Evolutionary conservation across 2,113 vertebrate species (phyloP), one percentile per base, ranked within the genome.

Genomic region (Octodon degus): DNA sequence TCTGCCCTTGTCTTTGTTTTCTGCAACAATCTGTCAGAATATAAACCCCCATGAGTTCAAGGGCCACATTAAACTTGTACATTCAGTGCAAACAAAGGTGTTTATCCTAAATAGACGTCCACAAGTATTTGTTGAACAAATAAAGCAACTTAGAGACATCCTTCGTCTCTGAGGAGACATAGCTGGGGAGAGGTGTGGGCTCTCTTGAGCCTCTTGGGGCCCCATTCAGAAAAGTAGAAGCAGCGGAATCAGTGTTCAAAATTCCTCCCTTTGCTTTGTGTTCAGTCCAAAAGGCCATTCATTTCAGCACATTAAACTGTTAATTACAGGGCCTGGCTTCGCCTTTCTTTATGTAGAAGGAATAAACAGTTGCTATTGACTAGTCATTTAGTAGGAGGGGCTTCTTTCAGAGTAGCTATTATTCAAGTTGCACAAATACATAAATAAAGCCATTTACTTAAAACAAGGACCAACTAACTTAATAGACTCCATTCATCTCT

Each of bases 321-420:
- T 96, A 96, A 96, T 95, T 97, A 86, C 55, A 67, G 89, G 55
- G 43, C 77, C 83, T 62, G 58, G 53, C 30, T 93, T 92, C 77
- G 72, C 72, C 53, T 96, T 93, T 90, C 91, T 95, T 96, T 93
- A 72, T 86, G 62, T 74, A 63, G 70, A 92, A 92, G 92, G 62
- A 93, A 93, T 91, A 96, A 96, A 96, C 43, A 86, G 79, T 89
- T 81, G 96, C 96, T 95, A 96, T 86, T 82, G 93, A 96, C 89
- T 90, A 94, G 83, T 53, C 79, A 76, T 81, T 96, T 92, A 96
- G 96, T 43, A 95, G 47, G 82, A 37, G 67, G 77, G 55, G 86
- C 67, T 97, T 94, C 67, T 91, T 93, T 93, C 62, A 94, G 79
- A 43, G 53, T 37, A 96, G 91, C 65, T 79, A 91, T 74, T 86